A percentile compares a stretch with the other conserved stretches of the same genome.
These are phyloP conservation scores for Hydrophis major DNA, from an alignment of 2,797 vertebrate species.

Conservation along the genomic window DNA sequence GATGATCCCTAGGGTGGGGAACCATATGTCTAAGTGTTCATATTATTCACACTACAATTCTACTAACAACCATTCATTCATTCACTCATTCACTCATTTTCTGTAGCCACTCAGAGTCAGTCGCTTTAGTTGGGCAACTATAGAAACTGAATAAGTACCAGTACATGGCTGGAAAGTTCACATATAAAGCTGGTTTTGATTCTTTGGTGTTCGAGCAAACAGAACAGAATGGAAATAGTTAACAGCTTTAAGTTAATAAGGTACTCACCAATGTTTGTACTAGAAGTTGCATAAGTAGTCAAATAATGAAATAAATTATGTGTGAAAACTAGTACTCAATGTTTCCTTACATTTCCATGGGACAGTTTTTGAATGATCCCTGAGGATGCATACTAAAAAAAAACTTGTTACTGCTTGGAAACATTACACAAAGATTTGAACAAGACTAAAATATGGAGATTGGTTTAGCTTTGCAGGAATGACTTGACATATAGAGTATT, in stretches of 20 bases:
- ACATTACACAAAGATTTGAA: background rate
- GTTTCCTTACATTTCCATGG: background rate
- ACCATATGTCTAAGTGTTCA: background rate
- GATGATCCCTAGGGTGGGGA: background rate
- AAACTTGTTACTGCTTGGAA: background rate
- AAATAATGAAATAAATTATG: background rate
- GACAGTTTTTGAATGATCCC: background rate
- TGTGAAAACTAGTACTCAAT: background rate
- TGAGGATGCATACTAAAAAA: background rate
- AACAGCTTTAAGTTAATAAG: background rate
- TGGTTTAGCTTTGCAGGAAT: background rate
- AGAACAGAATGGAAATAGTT: background rate
- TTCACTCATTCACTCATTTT: background rate
- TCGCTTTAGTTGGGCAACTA: background rate
- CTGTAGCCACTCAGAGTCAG: background rate
- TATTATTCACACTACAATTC: background rate
- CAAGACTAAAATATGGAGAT: background rate
- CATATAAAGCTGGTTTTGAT: background rate
- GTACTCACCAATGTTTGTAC: background rate
- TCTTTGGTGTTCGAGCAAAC: background rate
- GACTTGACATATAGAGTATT: background rate
- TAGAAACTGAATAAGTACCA: background rate
- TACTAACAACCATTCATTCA: background rate
- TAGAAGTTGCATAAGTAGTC: background rate
- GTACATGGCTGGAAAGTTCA: background rate